Percentiles rank a stretch among this genome's conserved stretches.
Conservation (phyloP, 2,113 vertebrate species). For the Myotis davidii region DNA sequence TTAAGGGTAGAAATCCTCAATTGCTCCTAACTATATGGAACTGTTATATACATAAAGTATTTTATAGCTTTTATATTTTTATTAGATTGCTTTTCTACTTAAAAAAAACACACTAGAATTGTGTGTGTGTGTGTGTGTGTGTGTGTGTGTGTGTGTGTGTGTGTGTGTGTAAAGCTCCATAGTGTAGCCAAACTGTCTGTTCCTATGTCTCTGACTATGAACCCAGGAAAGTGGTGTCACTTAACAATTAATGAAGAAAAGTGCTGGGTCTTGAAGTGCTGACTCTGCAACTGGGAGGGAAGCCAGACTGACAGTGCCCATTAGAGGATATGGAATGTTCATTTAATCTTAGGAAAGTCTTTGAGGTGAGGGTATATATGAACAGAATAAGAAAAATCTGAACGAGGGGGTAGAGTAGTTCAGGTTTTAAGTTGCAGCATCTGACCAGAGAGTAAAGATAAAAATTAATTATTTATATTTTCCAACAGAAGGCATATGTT, state of each 20-base stretch:
- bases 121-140: not conserved
- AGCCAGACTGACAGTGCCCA: slow-evolving; percentile 58
- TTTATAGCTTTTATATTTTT: not conserved
- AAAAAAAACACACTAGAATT: not conserved
- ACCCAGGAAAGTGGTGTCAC: slow-evolving; percentile 80
- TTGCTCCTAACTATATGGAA: not conserved
- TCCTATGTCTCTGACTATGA: slow-evolving; percentile 77
- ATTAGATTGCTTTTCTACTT: not conserved
- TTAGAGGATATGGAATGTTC: slow-evolving; percentile 54
- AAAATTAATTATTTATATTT: not conserved
- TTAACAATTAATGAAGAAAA: slow-evolving; percentile 87
- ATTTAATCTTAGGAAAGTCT: slow-evolving; percentile 41
- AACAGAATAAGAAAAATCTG: not conserved
- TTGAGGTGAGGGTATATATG: slow-evolving; percentile 22
- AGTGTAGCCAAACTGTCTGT: slow-evolving; percentile 78
- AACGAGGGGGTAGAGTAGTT: not conserved
- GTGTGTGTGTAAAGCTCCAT: not conserved
- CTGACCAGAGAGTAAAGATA: not conserved
- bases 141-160: not conserved
- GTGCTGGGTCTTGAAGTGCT: slow-evolving; percentile 79
- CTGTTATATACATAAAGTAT: not conserved
- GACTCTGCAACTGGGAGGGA: slow-evolving; percentile 70
- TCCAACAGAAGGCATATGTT: not conserved
- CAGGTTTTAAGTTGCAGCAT: slow-evolving; percentile 26
- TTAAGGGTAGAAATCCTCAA: not conserved